Evolutionary conservation across 2,797 vertebrate genomes (phyloP).

Genomic region (Cynopterus sphinx): DNA sequence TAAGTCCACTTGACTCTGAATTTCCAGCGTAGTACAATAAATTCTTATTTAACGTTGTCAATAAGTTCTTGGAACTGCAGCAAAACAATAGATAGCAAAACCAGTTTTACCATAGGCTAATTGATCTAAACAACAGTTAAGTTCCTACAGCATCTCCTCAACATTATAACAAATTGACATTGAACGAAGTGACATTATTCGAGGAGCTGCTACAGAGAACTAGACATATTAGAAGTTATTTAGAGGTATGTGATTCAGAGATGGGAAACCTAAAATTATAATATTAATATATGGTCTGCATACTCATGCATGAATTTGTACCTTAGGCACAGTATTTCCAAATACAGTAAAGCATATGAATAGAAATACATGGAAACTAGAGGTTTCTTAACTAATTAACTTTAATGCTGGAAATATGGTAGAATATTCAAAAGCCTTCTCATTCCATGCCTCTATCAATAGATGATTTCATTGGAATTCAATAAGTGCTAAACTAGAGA

Average conservation of each 20-base stretch:
- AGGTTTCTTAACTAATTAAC: background rate
- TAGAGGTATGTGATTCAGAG: background rate
- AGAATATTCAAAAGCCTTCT: background rate
- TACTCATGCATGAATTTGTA: background rate
- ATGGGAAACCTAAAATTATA: slow-evolving; percentile 13
- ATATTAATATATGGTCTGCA: background rate
- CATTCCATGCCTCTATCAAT: background rate
- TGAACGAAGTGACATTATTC: background rate
- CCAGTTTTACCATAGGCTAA: background rate
- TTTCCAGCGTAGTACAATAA: background rate
- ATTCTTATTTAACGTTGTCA: background rate
- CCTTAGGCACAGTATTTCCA: background rate
- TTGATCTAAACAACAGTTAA: background rate
- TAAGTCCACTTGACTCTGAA: background rate
- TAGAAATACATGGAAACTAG: slow-evolving; percentile 8
- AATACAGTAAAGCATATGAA: slow-evolving; percentile 5
- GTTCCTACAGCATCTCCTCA: too few species aligned
- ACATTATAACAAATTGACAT: background rate
- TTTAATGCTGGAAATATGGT: background rate
- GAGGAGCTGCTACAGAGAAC: background rate
- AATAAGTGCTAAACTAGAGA: background rate
- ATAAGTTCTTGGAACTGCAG: background rate
- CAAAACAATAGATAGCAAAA: background rate
- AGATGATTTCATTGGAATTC: background rate
- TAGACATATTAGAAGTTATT: slow-evolving; percentile 14